Base-by-base conservation (phyloP, 2,797 vertebrate genomes). In the Gadopsis bispinosus region DNA sequence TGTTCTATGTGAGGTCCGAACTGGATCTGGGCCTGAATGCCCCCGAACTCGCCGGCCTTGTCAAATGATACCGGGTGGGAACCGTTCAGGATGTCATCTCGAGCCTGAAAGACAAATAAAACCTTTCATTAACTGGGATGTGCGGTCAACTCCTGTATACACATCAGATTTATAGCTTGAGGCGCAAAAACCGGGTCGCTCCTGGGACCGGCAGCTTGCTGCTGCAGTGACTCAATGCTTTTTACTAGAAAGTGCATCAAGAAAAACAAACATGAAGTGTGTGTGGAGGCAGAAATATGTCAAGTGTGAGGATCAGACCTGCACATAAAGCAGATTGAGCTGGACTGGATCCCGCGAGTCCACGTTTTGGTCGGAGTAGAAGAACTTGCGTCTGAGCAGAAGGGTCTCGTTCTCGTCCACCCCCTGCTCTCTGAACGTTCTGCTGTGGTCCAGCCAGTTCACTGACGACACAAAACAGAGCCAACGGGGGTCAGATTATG, bases 341-440 rank as follows among this genome's bases (percentile, higher is more conserved):
- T 99, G 98, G 82, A 99, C 98, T 0, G 98, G 98, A 90, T 99
- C 98, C 79, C 98, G 93, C 0, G 98, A 99, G 89, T 99, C 98
- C n/a, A 99, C 98, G 0, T 99, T 99, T 93, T 99, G 98, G 91
- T 99, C 98, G 0, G 98, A 99, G 89, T 99, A 99, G 90, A 99
- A 99, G 92, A 99, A 99, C 92, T 99, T 99, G 3, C 98, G 94
- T 59, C 98, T 93, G 50, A 99, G 95, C 59, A 99, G 94, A 2
- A 99, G 92, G 0, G 96, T 99, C 90, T 99, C 98, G 0, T 93
- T 98, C 81, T 99, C 98, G 45, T 99, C 98, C 0, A 99, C 98
- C 0, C 98, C 98, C 89, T 99, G 98, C 75, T 99, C 98, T 75
- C 98, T 94, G 92, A 99, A 99, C 0, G 98, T 99, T n/a, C 98